Base-by-base conservation (phyloP, 53 echinoderm and acorn worm genomes). In the Astropecten irregularis region DNA sequence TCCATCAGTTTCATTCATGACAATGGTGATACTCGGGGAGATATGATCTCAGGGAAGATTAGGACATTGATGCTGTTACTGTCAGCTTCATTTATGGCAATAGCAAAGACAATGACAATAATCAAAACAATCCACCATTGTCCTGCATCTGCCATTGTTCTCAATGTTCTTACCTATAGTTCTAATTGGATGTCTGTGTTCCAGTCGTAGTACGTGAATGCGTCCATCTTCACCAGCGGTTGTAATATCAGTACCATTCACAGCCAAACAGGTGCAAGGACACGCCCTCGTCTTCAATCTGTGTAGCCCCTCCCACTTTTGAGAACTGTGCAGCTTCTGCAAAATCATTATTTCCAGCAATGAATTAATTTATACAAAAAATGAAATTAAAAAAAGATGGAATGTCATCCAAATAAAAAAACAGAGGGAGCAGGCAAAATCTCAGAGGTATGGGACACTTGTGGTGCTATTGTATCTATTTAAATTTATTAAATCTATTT, bases 191-290 rank as follows among this genome's bases (percentile, higher is more conserved):
- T 94, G 87, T 55, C 87, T 69, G 29, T 92, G 83, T 0, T 92
- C 96, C 82, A 96, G 48, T 65, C 93, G 60, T 7, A 96, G 62
- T 16, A 96, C 93, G 26, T 94, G 86, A 1, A 96, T 86, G 30
- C 94, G 89, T 0, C 96, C 96, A 77, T 96, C 96, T 81, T 96
- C 96, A 25, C 96, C 96, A 8, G 87, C 85, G 14, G 93, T 94
- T 7, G 93, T 83, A 21, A 96, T 67, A 42, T 96, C 96, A 0
- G 93, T 86, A 0, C 91, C 93, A 47, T 85, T 96, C 64, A 94
- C 91, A 5, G 93, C 87, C 69, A 96, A 29, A 55, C 96, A 91
- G 18, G 94, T 97, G 77, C 92, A 97, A 2, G 97, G 76, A 54
- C 94, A 94, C 14, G 70, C 57, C 53, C 77, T 87, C 9, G 76